Percentiles rank a stretch among this genome's conserved stretches.
phyloP scores from a whole-genome alignment of 2,888 invertebrate genomes.

The Hyposoter dolosus region DNA sequence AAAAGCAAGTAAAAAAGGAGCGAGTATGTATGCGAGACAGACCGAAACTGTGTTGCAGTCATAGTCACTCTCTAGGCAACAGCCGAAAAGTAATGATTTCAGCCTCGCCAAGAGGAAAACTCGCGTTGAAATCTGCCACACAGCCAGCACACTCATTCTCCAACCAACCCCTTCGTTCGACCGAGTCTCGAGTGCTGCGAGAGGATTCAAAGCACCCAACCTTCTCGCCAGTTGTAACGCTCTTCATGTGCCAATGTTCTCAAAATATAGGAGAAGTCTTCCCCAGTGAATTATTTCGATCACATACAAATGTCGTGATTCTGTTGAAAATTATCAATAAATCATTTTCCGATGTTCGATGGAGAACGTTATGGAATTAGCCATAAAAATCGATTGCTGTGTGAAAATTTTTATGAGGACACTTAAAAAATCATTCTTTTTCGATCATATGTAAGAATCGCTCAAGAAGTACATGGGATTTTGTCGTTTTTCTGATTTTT shows the following conservation, averaged over 20 bases:
- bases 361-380: too few relatives aligned
- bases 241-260: slow-evolving; percentile 5
- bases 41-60: slow-evolving; percentile 35
- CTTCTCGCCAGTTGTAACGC: slow-evolving; percentile 38
- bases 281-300: background rate
- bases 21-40: slow-evolving; percentile 10
- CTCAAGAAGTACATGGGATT: too few relatives aligned
- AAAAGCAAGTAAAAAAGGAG: slow-evolving; percentile 13
- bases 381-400: too few relatives aligned
- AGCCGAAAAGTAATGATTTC: slow-evolving; percentile 67
- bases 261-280: background rate
- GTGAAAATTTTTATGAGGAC: too few relatives aligned
- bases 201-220: slow-evolving; percentile 48
- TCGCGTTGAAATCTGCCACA: slow-evolving; percentile 30
- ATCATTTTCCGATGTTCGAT: background rate
- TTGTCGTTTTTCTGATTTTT: too few relatives aligned
- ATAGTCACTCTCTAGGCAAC: slow-evolving; percentile 32
- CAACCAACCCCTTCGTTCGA: slow-evolving; percentile 39
- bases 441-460: too few relatives aligned
- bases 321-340: background rate
- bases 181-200: slow-evolving; percentile 54
- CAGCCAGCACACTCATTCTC: slow-evolving; percentile 24
- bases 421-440: too few relatives aligned
- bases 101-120: slow-evolving; percentile 60
- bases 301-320: background rate